A percentile compares a stretch with the other conserved stretches of the same genome.
phyloP scores from a whole-genome alignment of 2,888 invertebrate species.

The Ectropis crepuscularia region DNA sequence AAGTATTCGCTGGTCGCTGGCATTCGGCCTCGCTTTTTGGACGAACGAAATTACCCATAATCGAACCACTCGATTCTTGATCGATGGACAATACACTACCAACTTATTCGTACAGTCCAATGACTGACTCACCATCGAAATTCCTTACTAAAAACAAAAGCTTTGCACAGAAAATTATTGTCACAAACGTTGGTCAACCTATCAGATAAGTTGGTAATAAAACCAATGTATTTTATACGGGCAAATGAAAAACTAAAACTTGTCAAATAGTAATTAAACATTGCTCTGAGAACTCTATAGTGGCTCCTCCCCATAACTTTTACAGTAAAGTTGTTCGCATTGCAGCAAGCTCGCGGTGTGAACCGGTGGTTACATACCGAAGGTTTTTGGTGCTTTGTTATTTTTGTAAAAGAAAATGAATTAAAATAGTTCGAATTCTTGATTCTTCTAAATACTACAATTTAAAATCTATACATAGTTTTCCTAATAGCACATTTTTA shows the following conservation, averaged over 20 bases:
- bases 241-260: not conserved
- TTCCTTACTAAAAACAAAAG: not conserved
- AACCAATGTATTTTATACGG: not conserved
- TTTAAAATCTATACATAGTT: too few species aligned
- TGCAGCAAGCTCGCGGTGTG: constrained; percentile 18
- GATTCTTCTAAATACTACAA: constrained; percentile 5
- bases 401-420: constrained; percentile 13
- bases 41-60: constrained; percentile 75
- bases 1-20: constrained; percentile 70
- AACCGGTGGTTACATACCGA: constrained; percentile 15
- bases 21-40: constrained; percentile 72
- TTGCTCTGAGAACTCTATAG: not conserved
- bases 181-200: not conserved
- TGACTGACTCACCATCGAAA: not conserved
- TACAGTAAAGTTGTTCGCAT: not conserved
- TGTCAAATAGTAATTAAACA: not conserved
- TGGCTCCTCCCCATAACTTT: not conserved
- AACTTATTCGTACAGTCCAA: not conserved
- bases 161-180: not conserved
- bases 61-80: constrained; percentile 73
- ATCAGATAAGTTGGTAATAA: not conserved
- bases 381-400: constrained; percentile 9
- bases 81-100: constrained; percentile 48
- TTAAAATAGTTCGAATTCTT: constrained; percentile 11
- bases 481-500: too few species aligned